Base-by-base conservation (phyloP, 2,113 vertebrate species). In the Oryzias javanicus region DNA sequence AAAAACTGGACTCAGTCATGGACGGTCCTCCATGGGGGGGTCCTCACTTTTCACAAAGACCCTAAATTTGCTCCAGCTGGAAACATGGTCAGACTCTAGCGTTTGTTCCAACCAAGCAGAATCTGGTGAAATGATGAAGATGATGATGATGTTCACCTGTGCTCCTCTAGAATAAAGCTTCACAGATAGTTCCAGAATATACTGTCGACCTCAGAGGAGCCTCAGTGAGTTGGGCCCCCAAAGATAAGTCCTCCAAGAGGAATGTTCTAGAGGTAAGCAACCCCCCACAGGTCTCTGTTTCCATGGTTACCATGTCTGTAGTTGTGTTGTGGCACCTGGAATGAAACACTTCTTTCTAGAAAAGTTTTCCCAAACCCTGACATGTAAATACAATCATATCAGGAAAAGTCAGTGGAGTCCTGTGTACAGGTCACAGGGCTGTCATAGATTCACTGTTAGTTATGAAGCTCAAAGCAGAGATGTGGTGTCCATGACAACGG, bases 161-260 rank as follows among this genome's bases (percentile, higher is more conserved):
- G 27, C 49, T 69, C 48, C 2, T 0, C 24, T 87, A 98, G 95
- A 90, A 78, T 44, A 95, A 95, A 24, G 82, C 84, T 16, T 94
- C 89, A 20, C 89, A 96, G 85, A 95, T 93, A 14, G 87, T 91
- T 8, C 92, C 96, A 0, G 95, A 98, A 52, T 94, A 92, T 85
- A 98, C 94, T 0, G 92, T 95, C 51, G 92, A 95, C 0, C 90
- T 98, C 57, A 89, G 76, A 1, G 95, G 95, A 18, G 93, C 94
- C 2, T 72, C 80, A 0, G 74, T 98, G 0, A 0, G 51, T 47
- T 94, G 94, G 95, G 96, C 95, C 0, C 0, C 86, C 67, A 95
- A 89, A 76, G 95, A 97, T 66, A 99, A 98, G 54, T 98, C 96
- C 14, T 98, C 96, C 86, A 98, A 94, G 87, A 99, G 95, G 80